Conservation (phyloP, 92 coral and sea anemone species). For the Epizoanthus rinbou region DNA sequence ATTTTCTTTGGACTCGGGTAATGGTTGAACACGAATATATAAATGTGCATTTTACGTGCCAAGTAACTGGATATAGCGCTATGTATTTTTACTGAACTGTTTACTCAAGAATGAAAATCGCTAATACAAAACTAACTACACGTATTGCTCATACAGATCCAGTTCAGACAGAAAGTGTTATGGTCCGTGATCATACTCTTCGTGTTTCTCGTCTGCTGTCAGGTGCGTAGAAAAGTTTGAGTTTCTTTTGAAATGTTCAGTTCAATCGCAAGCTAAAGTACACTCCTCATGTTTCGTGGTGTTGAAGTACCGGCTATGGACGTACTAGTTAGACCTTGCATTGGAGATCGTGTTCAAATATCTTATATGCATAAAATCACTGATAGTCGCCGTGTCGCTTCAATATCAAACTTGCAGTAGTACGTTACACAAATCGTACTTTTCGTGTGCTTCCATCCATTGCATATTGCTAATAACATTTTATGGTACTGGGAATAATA, state of each 20-base stretch:
- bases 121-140: slow-evolving; percentile 49
- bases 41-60: background rate
- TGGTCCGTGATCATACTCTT: slow-evolving; percentile 93
- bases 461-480: too few relatives aligned
- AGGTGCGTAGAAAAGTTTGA: slow-evolving; percentile 57
- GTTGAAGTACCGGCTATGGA: too few relatives aligned
- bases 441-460: too few relatives aligned
- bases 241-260: background rate
- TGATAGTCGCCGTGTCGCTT: too few relatives aligned
- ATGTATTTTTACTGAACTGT: slow-evolving; percentile 51
- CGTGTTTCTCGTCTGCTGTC: slow-evolving; percentile 93
- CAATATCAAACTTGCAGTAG: too few relatives aligned
- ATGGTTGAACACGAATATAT: background rate
- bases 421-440: too few relatives aligned
- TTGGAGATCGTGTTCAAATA: too few relatives aligned
- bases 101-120: background rate
- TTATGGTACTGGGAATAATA: too few relatives aligned
- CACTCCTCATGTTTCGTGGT: too few relatives aligned
- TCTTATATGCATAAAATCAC: too few relatives aligned
- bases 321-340: too few relatives aligned
- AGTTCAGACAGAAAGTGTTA: slow-evolving; percentile 91
- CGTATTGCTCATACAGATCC: slow-evolving; percentile 68
- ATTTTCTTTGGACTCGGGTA: too few relatives aligned
- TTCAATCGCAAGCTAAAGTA: background rate
- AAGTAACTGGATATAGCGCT: slow-evolving; percentile 8